A percentile compares a stretch with the other conserved stretches of the same genome.
phyloP scores from a whole-genome alignment of 1,140 invertebrate species.

The Eupristina koningsbergeri region DNA sequence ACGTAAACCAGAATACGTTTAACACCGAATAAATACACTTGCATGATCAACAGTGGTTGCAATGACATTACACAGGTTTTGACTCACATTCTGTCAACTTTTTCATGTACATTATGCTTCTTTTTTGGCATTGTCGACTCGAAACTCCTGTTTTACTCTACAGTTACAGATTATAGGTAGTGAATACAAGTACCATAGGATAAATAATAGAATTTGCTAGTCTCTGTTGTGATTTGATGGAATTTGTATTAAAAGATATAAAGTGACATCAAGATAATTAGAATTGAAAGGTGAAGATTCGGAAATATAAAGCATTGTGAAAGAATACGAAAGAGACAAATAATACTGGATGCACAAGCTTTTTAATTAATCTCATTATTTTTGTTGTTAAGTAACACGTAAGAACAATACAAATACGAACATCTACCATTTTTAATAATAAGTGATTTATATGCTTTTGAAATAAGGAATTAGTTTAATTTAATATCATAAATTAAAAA shows the following conservation, averaged over 20 bases:
- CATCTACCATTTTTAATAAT: no score
- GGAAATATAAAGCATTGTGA: no score
- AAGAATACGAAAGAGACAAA: neutral
- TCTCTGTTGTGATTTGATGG: slow-evolving; percentile 14
- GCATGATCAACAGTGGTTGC: neutral
- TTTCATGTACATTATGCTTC: neutral
- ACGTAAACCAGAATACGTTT: slow-evolving; percentile 22
- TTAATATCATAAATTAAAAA: no score
- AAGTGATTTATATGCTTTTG: no score
- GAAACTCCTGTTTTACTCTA: no score
- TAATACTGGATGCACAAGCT: no score
- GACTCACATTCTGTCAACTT: neutral
- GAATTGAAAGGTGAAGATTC: no score
- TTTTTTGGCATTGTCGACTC: neutral
- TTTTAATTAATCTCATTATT: no score
- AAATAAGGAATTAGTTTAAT: no score
- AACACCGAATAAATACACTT: slow-evolving; percentile 12
- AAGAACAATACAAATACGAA: no score
- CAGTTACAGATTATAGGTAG: neutral
- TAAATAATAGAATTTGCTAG: slow-evolving; percentile 37
- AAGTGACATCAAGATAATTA: neutral
- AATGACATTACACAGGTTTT: neutral
- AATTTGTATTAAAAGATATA: neutral
- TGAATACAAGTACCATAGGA: slow-evolving; percentile 6
- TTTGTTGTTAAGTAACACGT: no score